These are phyloP conservation scores for Conops quadrifasciatus DNA, from an alignment of 2,888 invertebrate genomes.

Conservation along the genomic window DNA sequence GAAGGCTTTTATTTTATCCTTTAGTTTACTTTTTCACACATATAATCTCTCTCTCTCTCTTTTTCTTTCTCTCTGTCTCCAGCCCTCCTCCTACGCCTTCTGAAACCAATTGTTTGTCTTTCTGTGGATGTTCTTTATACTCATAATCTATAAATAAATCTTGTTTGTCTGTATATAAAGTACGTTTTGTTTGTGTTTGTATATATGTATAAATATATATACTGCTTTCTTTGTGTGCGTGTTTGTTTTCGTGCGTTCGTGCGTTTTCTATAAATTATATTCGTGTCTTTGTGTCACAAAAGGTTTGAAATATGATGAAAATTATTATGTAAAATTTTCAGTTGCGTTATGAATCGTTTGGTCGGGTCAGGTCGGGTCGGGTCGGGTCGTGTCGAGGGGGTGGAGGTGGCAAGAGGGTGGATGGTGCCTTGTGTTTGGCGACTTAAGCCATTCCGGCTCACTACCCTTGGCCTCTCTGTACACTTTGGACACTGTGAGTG, in stretches of 20 bases:
- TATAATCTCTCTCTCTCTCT: not conserved
- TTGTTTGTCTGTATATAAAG: no score
- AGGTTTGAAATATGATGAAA: conserved; percentile 28
- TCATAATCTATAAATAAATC: conserved; percentile 30
- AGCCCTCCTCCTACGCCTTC: not conserved
- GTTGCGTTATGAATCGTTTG: conserved; percentile 14
- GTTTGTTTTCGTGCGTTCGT: not conserved
- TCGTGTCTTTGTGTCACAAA: conserved; percentile 15
- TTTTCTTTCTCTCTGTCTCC: not conserved
- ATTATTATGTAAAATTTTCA: conserved; percentile 23
- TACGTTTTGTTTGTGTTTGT: not conserved
- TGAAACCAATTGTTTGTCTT: not conserved
- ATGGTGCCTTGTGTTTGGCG: not conserved
- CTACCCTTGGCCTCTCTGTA: not conserved
- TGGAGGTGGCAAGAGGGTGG: not conserved
- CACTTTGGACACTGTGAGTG: not conserved
- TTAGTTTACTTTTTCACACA: not conserved
- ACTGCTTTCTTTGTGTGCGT: conserved; percentile 16
- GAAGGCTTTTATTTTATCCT: no score
- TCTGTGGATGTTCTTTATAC: conserved; percentile 9
- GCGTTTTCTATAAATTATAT: conserved; percentile 15
- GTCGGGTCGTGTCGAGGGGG: no score
- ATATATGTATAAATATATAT: not conserved
- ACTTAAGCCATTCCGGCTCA: not conserved
- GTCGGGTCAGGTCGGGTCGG: no score